Percentiles rank a stretch among this genome's conserved stretches.
These are phyloP conservation scores for Drosophila navojoa DNA, from an alignment of 1,140 invertebrate genomes.

Conservation along the genomic window DNA sequence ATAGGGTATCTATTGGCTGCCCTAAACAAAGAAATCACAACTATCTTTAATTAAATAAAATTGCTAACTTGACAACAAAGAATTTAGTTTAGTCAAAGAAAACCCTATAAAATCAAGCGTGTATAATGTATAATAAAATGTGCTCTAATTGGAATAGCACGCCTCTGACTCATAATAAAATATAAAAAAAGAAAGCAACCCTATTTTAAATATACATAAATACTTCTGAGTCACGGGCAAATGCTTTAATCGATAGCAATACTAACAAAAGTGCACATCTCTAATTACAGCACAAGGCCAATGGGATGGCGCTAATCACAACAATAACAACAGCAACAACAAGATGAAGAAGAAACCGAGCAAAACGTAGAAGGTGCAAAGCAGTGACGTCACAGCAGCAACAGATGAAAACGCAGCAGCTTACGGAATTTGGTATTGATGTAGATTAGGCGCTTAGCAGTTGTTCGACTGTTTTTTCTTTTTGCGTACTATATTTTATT, in stretches of 20 bases:
- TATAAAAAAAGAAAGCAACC: background rate
- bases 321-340: background rate
- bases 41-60: no score
- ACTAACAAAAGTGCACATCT: slow-evolving; percentile 8
- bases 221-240: background rate
- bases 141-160: background rate
- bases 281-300: slow-evolving; percentile 51
- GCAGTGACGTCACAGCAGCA: slow-evolving; percentile 24
- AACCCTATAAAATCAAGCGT: background rate
- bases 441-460: slow-evolving; percentile 6
- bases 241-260: background rate
- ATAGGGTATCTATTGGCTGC: no score
- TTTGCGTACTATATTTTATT: slow-evolving; percentile 27
- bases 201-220: background rate
- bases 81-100: background rate
- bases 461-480: slow-evolving; percentile 22
- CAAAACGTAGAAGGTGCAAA: slow-evolving; percentile 1
- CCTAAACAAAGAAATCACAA: no score
- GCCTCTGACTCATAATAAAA: slow-evolving; percentile 12
- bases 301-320: slow-evolving; percentile 1
- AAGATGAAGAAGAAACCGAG: background rate
- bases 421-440: slow-evolving; percentile 25
- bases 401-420: slow-evolving; percentile 21
- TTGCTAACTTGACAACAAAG: background rate
- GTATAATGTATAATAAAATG: background rate